Evolutionary conservation across 1,140 invertebrate genomes (phyloP).

Genomic region (Macrosteles quadrilineatus): DNA sequence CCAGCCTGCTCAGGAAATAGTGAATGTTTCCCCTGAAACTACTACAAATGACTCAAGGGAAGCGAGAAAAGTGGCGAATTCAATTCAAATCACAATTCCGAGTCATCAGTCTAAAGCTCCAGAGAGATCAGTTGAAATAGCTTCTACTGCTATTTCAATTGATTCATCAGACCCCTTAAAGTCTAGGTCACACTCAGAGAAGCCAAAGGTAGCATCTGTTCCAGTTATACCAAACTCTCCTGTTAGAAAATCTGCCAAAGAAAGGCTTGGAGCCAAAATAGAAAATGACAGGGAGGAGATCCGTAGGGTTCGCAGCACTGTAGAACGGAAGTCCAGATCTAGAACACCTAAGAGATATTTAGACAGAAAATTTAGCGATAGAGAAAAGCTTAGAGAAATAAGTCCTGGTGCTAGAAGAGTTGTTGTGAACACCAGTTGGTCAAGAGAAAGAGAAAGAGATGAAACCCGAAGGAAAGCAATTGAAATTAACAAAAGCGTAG

Average conservation of each 20-base stretch:
- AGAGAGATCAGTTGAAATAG: slow-evolving; percentile 20
- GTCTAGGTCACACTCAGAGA: slow-evolving; percentile 1
- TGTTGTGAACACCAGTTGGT: slow-evolving; percentile 27
- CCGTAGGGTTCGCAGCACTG: slow-evolving; percentile 31
- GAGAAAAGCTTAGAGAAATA: slow-evolving; percentile 29
- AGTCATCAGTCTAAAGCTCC: slow-evolving; percentile 20
- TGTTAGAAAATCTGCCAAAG: slow-evolving; percentile 43
- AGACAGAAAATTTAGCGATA: slow-evolving; percentile 11
- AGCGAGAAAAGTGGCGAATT: slow-evolving; percentile 37
- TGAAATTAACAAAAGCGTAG: slow-evolving; percentile 13
- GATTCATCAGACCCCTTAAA: slow-evolving; percentile 19
- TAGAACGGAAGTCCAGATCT: slow-evolving; percentile 35
- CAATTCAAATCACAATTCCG: slow-evolving; percentile 39
- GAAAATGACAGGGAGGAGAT: slow-evolving; percentile 24
- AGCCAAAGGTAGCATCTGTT: not conserved
- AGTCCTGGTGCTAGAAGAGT: slow-evolving; percentile 25
- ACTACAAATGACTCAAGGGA: slow-evolving; percentile 33
- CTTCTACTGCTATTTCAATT: slow-evolving; percentile 6
- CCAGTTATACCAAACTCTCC: slow-evolving; percentile 27
- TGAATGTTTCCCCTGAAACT: slow-evolving; percentile 11
- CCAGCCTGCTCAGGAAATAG: not conserved
- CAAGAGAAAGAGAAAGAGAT: slow-evolving; percentile 22
- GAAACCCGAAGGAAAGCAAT: slow-evolving; percentile 25
- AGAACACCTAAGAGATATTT: slow-evolving; percentile 32
- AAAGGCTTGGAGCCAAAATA: slow-evolving; percentile 44